A percentile compares a stretch with the other conserved stretches of the same genome.
These are phyloP conservation scores for Nebria brevicollis DNA, from an alignment of 2,888 invertebrate genomes.

Conservation along the genomic window DNA sequence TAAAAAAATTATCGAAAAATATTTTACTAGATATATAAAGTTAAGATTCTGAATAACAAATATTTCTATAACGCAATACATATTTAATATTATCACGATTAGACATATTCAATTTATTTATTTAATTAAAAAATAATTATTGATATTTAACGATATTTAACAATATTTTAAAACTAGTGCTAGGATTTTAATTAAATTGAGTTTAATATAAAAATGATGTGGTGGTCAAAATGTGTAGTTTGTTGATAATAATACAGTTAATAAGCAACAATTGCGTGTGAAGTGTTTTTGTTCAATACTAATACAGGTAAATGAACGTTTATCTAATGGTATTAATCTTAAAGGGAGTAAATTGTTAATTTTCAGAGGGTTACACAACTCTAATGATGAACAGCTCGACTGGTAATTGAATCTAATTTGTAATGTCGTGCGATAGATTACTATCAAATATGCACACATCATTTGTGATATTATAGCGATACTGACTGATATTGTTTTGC, in stretches of 20 bases:
- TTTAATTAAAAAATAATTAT: no score
- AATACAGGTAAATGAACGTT: conserved; percentile 33
- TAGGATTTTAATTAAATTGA: background rate
- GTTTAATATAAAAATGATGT: background rate
- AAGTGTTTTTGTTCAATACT: background rate
- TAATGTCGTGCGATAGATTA: conserved; percentile 30
- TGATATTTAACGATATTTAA: no score
- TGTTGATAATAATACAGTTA: background rate
- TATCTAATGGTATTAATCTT: conserved; percentile 37
- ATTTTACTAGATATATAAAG: no score
- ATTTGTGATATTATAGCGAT: conserved; percentile 19
- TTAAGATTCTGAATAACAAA: no score
- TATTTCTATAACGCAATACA: no score
- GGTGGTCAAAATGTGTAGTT: conserved; percentile 9
- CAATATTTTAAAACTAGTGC: background rate
- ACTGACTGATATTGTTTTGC: conserved; percentile 32
- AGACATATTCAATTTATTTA: no score
- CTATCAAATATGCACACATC: conserved; percentile 4
- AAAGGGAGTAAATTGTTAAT: conserved; percentile 21
- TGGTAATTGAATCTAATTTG: conserved; percentile 38
- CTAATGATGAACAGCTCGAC: conserved; percentile 20
- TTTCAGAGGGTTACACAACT: conserved; percentile 3
- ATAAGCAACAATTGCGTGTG: background rate
- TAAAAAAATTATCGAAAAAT: no score
- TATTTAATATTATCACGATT: no score